Conservation (phyloP, 1,140 invertebrate genomes). For the Epicauta chinensis region DNA sequence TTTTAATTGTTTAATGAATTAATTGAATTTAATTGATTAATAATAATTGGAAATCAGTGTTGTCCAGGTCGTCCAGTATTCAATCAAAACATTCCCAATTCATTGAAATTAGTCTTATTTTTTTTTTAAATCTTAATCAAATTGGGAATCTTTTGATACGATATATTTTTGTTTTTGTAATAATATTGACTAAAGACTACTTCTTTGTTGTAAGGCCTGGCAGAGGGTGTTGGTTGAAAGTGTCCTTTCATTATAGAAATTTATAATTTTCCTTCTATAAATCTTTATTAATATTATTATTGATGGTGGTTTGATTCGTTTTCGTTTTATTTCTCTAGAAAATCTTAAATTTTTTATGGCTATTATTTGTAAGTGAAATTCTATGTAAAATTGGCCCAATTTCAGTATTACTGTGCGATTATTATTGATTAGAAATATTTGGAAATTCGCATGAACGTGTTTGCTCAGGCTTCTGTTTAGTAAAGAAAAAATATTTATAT, state of each 20-base stretch:
- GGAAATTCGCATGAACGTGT: slow-evolving; percentile 10
- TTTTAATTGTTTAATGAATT: too few relatives aligned
- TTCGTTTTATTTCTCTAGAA: slow-evolving; percentile 2
- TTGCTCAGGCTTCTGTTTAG: slow-evolving; percentile 15
- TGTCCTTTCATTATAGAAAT: slow-evolving; percentile 1
- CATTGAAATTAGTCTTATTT: not conserved
- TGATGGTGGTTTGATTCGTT: not conserved
- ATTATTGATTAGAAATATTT: too few relatives aligned
- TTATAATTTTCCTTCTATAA: not conserved
- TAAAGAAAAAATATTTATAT: too few relatives aligned
- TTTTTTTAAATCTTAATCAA: not conserved
- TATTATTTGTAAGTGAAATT: slow-evolving; percentile 1
- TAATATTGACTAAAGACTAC: slow-evolving; percentile 5
- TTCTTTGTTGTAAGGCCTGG: slow-evolving; percentile 2
- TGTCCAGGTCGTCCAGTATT: slow-evolving; percentile 3
- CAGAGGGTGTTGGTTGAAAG: slow-evolving; percentile 13
- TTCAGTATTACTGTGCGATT: slow-evolving; percentile 21
- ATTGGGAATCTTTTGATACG: too few relatives aligned
- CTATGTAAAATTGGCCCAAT: slow-evolving; percentile 5
- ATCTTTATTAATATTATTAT: slow-evolving; percentile 4
- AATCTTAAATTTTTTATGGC: too few relatives aligned
- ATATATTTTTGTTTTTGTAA: too few relatives aligned
- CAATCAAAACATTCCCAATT: not conserved
- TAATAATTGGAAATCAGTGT: slow-evolving; percentile 10
- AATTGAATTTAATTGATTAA: slow-evolving; percentile 18